Evolutionary conservation across 2,797 vertebrate genomes (phyloP).

Genomic region (Macropodus opercularis): DNA sequence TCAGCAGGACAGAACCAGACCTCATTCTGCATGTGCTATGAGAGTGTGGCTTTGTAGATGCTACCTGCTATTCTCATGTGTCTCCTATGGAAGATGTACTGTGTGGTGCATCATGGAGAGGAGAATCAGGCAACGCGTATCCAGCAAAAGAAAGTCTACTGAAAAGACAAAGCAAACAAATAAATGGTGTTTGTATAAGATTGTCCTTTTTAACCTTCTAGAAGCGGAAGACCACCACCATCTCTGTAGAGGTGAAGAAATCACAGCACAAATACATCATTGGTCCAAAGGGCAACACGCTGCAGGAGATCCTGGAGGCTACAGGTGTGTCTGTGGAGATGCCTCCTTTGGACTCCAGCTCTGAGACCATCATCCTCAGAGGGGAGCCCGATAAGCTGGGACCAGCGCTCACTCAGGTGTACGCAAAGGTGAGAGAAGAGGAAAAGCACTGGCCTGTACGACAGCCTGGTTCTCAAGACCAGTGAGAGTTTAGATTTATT

Average conservation of each 20-base stretch:
- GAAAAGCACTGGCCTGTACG: neutral
- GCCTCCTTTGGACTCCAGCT: conserved; percentile 80
- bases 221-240: conserved; percentile 87
- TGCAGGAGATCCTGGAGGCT: conserved; percentile 85
- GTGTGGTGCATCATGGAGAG: too few species aligned
- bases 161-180: too few species aligned
- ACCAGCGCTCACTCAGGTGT: conserved; percentile 83
- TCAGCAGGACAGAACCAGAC: too few species aligned
- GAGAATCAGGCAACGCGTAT: too few species aligned
- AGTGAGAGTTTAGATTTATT: too few species aligned
- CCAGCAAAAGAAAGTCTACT: too few species aligned
- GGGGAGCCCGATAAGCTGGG: conserved; percentile 83
- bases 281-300: conserved; percentile 83
- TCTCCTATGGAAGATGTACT: too few species aligned
- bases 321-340: conserved; percentile 85
- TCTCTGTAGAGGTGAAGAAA: conserved; percentile 85
- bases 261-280: conserved; percentile 86
- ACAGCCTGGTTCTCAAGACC: too few species aligned
- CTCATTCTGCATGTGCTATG: too few species aligned
- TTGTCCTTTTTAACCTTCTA: conserved; percentile 32
- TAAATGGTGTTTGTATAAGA: neutral
- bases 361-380: conserved; percentile 85
- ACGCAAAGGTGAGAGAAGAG: conserved; percentile 77
- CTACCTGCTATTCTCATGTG: too few species aligned
- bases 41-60: too few species aligned